phyloP scores from a whole-genome alignment of 1,140 invertebrate genomes.

The Eufriesea mexicana region DNA sequence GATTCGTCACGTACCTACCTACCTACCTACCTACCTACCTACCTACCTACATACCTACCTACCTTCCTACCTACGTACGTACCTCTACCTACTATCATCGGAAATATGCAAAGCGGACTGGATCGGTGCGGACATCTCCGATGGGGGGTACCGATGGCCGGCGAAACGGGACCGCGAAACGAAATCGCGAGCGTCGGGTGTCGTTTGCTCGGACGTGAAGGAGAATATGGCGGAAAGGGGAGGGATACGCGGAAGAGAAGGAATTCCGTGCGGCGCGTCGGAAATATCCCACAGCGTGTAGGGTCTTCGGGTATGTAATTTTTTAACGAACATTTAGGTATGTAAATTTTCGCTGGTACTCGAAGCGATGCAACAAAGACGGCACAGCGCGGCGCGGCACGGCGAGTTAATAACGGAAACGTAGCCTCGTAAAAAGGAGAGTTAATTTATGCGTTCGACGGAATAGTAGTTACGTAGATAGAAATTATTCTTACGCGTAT shows the following conservation, averaged over 20 bases:
- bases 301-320: background rate
- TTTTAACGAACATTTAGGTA: slow-evolving; percentile 16
- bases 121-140: background rate
- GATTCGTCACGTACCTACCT: slow-evolving; percentile 2
- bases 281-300: background rate
- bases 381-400: background rate
- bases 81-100: too few species aligned
- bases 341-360: slow-evolving; percentile 10
- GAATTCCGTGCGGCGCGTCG: background rate
- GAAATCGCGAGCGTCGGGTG: background rate
- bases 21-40: background rate
- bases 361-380: slow-evolving; percentile 4
- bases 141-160: too few species aligned
- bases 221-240: background rate
- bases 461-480: slow-evolving; percentile 10
- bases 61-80: too few species aligned
- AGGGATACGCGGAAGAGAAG: background rate
- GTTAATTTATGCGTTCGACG: slow-evolving; percentile 41
- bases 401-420: slow-evolving; percentile 41
- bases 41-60: background rate
- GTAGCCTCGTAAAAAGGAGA: slow-evolving; percentile 34
- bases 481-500: slow-evolving; percentile 20
- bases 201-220: slow-evolving; percentile 1
- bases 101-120: background rate
- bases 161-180: too few species aligned